phyloP scores from a whole-genome alignment of 64 coral and sea anemone genomes.

The Stichodactyla helianthus region DNA sequence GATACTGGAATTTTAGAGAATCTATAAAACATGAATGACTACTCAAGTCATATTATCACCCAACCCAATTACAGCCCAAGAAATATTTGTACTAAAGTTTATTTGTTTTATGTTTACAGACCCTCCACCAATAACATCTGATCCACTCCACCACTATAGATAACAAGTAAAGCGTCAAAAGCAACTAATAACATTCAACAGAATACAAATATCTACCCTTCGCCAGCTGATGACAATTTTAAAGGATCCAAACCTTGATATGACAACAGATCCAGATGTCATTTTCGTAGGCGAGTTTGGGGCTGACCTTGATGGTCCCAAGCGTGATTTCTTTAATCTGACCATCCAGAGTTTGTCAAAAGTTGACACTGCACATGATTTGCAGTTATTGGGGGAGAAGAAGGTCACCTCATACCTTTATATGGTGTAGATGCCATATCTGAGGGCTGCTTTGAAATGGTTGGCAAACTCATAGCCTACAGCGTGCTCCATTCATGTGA shows the following conservation, averaged over 20 bases:
- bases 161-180: background rate
- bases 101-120: too few species aligned
- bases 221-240: background rate
- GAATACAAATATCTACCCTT: background rate
- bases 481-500: too few species aligned
- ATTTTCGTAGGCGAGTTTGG: constrained; percentile 14
- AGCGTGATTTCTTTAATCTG: background rate
- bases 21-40: too few species aligned
- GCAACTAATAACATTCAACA: background rate
- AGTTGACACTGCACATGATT: constrained; percentile 42
- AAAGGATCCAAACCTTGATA: background rate
- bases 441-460: constrained; percentile 36
- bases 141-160: too few species aligned
- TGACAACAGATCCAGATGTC: constrained; percentile 18
- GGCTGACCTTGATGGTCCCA: constrained; percentile 11
- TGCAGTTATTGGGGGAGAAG: constrained; percentile 32
- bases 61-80: too few species aligned
- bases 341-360: background rate
- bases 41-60: too few species aligned
- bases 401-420: constrained; percentile 20
- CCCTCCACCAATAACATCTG: too few species aligned
- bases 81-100: too few species aligned
- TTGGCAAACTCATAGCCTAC: background rate
- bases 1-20: too few species aligned
- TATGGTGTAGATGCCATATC: constrained; percentile 26